Base-by-base conservation (phyloP, 2,113 vertebrate species). In the Platysteira castanea region DNA sequence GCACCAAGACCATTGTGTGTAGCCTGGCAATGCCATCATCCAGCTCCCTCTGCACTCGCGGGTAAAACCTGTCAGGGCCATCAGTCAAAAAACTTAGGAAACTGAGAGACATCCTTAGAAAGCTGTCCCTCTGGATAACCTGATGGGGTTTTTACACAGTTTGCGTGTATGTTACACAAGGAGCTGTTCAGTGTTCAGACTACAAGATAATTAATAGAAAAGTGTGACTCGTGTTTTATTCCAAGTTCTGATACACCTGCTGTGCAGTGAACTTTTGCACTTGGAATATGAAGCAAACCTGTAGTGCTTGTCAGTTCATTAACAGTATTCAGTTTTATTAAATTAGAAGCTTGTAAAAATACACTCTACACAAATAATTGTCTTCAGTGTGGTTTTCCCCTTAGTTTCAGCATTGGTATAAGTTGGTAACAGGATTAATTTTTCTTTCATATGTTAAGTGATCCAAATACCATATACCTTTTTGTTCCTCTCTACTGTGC, bases 181-280 rank as follows among this genome's bases (percentile, higher is more conserved):
- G 53, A 74, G 18, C 39, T 70, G 33, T 59, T 89, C 28, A 21
- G 16, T 6, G 5, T 46, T 78, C 10, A 33, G 49, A 26, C 9
- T 28, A 37, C 39, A 70, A 88, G 28, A 31, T 54, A 93, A 95
- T 91, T 67, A 64, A 64, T 78, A 63, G 59, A 86, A 84, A 91
- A 95, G 65, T 52, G 22, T 61, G 82, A 89, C 64, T 75, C 18
- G 10, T 82, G 44, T 80, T 92, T 59, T 92, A 95, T 90, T 95
- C 92, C 83, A 80, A 37, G 84, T 95, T 91, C 41, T 84, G 73
- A 82, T 57, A 19, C 28, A 81, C 89, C 92, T 79, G 76, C 95
- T 77, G 71, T 54, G 83, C 41, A 14, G 64, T 80, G 92, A 91
- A 96, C 95, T 95, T 95, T 89, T 94, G 84, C 91, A 83, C 94